Base-by-base conservation (phyloP, 2,797 vertebrate genomes). In the Siniperca undulata region DNA sequence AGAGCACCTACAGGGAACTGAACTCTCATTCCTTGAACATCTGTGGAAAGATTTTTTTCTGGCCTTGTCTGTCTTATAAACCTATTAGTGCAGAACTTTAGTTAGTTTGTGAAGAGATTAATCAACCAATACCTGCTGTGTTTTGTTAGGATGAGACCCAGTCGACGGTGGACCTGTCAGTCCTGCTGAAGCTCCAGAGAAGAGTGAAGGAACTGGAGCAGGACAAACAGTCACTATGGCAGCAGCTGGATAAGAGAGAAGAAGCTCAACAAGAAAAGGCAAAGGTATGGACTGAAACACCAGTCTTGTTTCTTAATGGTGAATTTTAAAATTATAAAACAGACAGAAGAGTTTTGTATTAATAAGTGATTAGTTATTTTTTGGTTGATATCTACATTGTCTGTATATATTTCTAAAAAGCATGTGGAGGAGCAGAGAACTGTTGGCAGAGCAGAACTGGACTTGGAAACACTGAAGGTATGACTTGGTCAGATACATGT, bases 391-490 rank as follows among this genome's bases (percentile, higher is more conserved):
- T 77, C 82, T 46, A 46, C 7, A 48, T 67, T 36, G 2, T 71
- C 0, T 82, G 1, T 80, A 36, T 73, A 1, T 88, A 69, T 91
- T 82, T 88, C 5, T 34, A 24, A 95, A 83, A 76, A 96, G 96
- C 93, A 93, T 90, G 95, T 96, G 75, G 97, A 98, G 80, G 95
- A 97, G 91, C 96, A 96, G 85, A 96, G 81, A 89, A 97, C 93
- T 66, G 94, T 94, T 38, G 96, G 97, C 92, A 96, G 96, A 85
- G 95, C 97, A 50, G 97, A 99, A 70, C 90, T 99, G 91, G 98
- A 99, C 85, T 96, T 98, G 67, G 98, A 99, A 84, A 97, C 96
- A 0, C 95, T 99, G 44, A 99, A 99, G 97, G 98, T 99, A 95
- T 91, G 67, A 64, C 5, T 50, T 67, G 8, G 16, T 27, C 30